These are phyloP conservation scores for Rotaria macrura DNA, from an alignment of 2,888 invertebrate species.

Conservation along the genomic window DNA sequence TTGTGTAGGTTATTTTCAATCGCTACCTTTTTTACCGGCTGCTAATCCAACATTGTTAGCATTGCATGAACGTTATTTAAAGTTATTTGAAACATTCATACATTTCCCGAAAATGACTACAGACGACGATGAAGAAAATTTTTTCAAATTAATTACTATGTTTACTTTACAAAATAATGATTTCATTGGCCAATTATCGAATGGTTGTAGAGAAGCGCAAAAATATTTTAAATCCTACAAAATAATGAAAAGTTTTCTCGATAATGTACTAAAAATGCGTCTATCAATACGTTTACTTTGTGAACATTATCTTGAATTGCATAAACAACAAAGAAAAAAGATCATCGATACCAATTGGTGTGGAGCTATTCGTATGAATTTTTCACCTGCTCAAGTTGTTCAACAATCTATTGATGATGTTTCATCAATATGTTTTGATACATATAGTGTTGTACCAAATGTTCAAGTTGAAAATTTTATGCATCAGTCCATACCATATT, in stretches of 20 bases:
- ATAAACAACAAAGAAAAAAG: background rate
- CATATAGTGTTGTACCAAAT: background rate
- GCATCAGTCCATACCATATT: background rate
- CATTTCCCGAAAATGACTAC: background rate
- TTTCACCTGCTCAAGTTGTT: background rate
- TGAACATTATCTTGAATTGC: background rate
- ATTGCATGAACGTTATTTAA: background rate
- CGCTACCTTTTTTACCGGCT: background rate
- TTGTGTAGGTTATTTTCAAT: background rate
- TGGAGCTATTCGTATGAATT: background rate
- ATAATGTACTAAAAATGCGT: background rate
- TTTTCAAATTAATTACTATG: background rate
- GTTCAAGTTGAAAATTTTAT: background rate
- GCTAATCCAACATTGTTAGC: background rate
- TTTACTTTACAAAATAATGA: background rate
- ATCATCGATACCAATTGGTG: background rate
- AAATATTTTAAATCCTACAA: background rate
- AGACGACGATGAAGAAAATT: background rate
- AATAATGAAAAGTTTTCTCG: background rate
- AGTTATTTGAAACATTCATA: background rate
- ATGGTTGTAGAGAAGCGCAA: background rate
- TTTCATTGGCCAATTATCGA: conserved; percentile 10
- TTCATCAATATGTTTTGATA: background rate
- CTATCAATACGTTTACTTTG: background rate
- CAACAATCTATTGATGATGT: conserved; percentile 3